These are phyloP conservation scores for Pseudoips prasinana DNA, from an alignment of 2,888 invertebrate species.

Conservation along the genomic window DNA sequence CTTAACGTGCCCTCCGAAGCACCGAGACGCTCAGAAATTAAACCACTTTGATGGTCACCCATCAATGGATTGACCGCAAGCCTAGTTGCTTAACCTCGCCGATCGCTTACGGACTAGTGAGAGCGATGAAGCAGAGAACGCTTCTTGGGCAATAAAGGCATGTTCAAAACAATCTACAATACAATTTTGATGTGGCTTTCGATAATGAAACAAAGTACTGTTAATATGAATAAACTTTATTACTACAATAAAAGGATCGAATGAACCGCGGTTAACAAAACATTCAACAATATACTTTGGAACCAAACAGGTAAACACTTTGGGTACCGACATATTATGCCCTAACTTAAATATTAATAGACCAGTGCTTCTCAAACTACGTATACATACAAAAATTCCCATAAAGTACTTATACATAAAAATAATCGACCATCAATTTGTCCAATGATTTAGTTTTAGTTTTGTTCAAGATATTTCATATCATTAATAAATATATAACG, in stretches of 20 bases:
- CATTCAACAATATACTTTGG: conserved; percentile 80
- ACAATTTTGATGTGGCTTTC: no score
- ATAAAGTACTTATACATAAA: conserved; percentile 23
- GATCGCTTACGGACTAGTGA: no score
- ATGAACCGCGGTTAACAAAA: conserved; percentile 73
- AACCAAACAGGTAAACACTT: conserved; percentile 73
- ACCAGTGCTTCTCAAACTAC: conserved; percentile 79
- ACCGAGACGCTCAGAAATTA: no score
- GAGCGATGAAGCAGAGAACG: no score
- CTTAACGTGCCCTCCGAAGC: no score
- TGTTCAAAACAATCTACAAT: no score
- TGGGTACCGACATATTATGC: conserved; percentile 75
- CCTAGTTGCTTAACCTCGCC: no score
- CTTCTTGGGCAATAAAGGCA: no score
- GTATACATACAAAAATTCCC: conserved; percentile 15
- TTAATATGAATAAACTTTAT: conserved; percentile 80
- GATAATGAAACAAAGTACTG: conserved; percentile 27
- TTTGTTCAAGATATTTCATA: conserved; percentile 28
- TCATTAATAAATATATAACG: no score
- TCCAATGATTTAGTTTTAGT: conserved; percentile 35
- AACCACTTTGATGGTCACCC: no score
- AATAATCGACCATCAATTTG: conserved; percentile 39
- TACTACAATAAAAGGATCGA: conserved; percentile 78
- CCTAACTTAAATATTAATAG: conserved; percentile 59
- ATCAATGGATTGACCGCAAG: no score